Conservation (phyloP, 2,797 vertebrate species). For the Thalassophryne amazonica region DNA sequence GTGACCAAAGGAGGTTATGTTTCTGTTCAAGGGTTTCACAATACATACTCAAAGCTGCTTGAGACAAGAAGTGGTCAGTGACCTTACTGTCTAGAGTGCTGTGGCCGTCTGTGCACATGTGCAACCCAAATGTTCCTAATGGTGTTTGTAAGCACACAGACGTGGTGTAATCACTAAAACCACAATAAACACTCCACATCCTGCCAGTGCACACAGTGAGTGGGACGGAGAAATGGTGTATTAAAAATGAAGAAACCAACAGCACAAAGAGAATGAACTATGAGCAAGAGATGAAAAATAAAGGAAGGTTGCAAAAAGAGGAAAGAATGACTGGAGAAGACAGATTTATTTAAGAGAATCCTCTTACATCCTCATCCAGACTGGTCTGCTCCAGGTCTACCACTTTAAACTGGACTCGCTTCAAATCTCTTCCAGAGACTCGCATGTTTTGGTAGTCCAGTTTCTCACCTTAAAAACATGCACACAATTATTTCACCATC, state of each 20-base stretch:
- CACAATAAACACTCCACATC: conserved; percentile 45
- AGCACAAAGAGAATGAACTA: neutral
- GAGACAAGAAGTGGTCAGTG: conserved; percentile 40
- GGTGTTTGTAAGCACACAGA: conserved; percentile 66
- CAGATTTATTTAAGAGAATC: neutral
- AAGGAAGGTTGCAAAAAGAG: neutral
- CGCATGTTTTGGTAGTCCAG: conserved; percentile 90
- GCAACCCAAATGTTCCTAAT: conserved; percentile 35
- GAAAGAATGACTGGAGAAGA: neutral
- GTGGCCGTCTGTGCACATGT: conserved; percentile 32
- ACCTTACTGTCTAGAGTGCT: conserved; percentile 10
- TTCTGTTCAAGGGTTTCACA: neutral
- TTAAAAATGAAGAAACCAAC: neutral
- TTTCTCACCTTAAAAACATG: conserved; percentile 83
- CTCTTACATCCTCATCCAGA: conserved; percentile 93
- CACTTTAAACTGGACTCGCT: conserved; percentile 91
- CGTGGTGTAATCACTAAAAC: conserved; percentile 50
- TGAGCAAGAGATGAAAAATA: neutral
- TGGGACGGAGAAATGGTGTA: conserved; percentile 1
- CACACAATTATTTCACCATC: neutral
- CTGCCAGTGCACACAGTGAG: conserved; percentile 18
- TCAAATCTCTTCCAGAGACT: conserved; percentile 94
- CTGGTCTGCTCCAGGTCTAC: conserved; percentile 92
- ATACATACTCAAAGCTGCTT: conserved; percentile 6
- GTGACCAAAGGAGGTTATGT: neutral